These are phyloP conservation scores for Potorous gilbertii DNA, from an alignment of 2,797 vertebrate genomes.

Conservation along the genomic window DNA sequence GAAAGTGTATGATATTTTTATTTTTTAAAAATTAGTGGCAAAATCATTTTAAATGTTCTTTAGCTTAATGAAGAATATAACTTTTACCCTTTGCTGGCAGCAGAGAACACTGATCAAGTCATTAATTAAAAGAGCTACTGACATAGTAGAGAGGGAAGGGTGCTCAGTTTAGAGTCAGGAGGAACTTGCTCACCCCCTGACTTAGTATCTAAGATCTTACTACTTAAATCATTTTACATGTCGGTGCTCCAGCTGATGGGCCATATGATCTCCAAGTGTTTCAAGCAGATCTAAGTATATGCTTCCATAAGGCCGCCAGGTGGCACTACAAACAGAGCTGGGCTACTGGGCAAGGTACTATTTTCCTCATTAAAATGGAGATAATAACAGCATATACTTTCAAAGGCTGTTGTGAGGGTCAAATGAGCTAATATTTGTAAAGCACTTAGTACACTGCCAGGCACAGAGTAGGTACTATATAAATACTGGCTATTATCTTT, in stretches of 20 bases:
- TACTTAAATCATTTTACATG: background rate
- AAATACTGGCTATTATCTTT: background rate
- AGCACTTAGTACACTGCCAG: background rate
- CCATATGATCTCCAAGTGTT: background rate
- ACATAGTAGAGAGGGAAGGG: background rate
- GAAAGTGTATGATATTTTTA: background rate
- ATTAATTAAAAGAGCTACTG: background rate
- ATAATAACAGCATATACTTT: background rate
- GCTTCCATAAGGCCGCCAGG: background rate
- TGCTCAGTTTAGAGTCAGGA: background rate
- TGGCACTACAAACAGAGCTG: background rate
- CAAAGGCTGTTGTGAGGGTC: background rate
- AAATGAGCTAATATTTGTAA: background rate
- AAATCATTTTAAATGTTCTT: background rate
- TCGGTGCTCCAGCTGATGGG: background rate
- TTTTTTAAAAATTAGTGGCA: background rate
- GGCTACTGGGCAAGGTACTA: background rate
- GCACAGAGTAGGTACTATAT: background rate
- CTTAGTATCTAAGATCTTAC: background rate
- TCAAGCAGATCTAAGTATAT: background rate
- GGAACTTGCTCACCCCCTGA: background rate
- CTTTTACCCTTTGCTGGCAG: background rate
- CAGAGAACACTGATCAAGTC: background rate
- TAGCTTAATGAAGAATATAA: background rate
- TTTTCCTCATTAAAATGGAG: background rate